A percentile compares a stretch with the other conserved stretches of the same genome.
Evolutionary conservation across 1,140 invertebrate genomes (phyloP).

Genomic region (Brachionus sp.): DNA sequence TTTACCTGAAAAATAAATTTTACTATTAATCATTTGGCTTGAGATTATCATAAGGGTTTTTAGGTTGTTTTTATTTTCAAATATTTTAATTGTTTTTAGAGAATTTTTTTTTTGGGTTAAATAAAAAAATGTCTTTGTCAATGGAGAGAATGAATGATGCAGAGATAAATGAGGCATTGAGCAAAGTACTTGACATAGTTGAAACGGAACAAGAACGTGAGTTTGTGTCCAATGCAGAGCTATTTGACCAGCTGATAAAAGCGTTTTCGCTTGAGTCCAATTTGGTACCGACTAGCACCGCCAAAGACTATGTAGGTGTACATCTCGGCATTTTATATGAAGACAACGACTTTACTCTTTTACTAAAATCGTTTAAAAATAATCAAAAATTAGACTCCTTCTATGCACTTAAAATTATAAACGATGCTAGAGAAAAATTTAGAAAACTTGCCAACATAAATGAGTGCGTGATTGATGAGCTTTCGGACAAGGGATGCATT

Average conservation of each 20-base stretch:
- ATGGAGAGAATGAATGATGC: not conserved
- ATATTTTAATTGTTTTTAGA: not conserved
- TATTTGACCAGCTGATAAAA: not conserved
- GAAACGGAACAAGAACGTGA: slow-evolving; percentile 5
- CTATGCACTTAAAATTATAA: slow-evolving; percentile 14
- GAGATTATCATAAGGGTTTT: not conserved
- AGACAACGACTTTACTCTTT: not conserved
- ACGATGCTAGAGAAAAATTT: not conserved
- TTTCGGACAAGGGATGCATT: not conserved
- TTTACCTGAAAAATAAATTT: not conserved
- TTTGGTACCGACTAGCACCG: not conserved
- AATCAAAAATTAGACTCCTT: not conserved
- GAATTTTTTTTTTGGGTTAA: not conserved
- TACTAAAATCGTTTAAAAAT: slow-evolving; percentile 23
- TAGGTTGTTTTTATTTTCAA: not conserved
- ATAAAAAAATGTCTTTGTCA: not conserved
- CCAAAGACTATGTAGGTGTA: not conserved
- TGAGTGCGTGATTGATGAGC: not conserved
- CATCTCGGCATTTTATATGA: not conserved
- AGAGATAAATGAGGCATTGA: not conserved
- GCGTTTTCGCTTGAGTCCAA: not conserved
- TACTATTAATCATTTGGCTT: not conserved
- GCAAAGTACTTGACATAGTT: not conserved
- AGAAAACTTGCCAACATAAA: not conserved
- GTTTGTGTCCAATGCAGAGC: not conserved